A percentile compares a stretch with the other conserved stretches of the same genome.
These are phyloP conservation scores for Gila robusta DNA, from an alignment of 2,797 vertebrate genomes.

Conservation along the genomic window DNA sequence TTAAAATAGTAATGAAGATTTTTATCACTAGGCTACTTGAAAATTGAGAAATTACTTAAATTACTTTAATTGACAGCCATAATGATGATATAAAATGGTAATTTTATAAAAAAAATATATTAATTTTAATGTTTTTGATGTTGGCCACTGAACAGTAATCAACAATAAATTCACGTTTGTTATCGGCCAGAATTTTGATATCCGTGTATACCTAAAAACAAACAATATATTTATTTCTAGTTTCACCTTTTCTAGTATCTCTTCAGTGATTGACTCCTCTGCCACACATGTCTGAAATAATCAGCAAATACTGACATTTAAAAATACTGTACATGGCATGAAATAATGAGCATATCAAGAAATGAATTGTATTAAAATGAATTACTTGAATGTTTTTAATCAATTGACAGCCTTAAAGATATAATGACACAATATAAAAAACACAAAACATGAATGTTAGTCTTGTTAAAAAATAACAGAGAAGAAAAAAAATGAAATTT, in stretches of 20 bases:
- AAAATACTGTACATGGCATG: not conserved
- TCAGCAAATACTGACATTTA: not conserved
- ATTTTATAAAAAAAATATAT: no score
- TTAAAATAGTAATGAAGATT: no score
- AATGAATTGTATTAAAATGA: not conserved
- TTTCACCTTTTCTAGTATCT: not conserved
- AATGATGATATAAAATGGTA: no score
- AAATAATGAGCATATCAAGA: not conserved
- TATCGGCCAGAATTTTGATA: not conserved
- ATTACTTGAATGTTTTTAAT: not conserved
- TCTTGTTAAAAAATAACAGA: conserved; percentile 18
- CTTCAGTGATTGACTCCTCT: not conserved
- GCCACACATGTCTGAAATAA: not conserved
- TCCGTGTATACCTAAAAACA: not conserved
- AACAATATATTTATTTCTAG: not conserved
- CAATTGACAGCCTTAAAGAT: not conserved
- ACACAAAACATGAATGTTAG: not conserved
- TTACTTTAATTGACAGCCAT: not conserved
- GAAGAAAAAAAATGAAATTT: not conserved
- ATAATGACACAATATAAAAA: not conserved
- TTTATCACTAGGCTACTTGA: not conserved
- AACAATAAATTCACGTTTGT: not conserved
- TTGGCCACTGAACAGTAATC: not conserved
- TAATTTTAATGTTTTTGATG: not conserved
- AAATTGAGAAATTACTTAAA: not conserved